Evolutionary conservation across 2,113 vertebrate species (phyloP).

Genomic region (Athene noctua): DNA sequence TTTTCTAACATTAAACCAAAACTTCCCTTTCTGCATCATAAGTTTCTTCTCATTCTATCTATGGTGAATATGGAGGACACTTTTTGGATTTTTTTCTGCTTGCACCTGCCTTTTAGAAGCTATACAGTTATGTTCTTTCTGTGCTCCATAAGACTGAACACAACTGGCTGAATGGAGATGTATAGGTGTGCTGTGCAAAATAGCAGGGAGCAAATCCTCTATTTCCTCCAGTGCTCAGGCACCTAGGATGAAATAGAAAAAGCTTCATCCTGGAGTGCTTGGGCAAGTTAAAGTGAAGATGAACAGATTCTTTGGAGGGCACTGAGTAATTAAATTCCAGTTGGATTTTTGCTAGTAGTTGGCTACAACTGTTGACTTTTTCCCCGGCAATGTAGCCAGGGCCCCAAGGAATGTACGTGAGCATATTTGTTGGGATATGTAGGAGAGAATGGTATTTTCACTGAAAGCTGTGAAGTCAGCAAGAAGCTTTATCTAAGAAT

Average conservation of each 20-base stretch:
- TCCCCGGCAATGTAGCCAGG: background rate
- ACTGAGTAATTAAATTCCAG: background rate
- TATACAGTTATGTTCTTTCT: background rate
- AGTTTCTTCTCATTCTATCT: background rate
- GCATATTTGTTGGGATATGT: background rate
- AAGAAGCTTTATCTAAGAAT: conserved; percentile 40
- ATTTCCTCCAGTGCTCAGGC: background rate
- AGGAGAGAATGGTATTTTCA: background rate
- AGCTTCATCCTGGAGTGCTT: background rate
- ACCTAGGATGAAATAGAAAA: background rate
- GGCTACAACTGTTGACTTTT: background rate
- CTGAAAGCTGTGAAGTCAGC: conserved; percentile 25
- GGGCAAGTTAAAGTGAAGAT: background rate
- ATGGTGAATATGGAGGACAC: background rate
- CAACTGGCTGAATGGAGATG: background rate
- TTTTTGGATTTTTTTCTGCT: background rate
- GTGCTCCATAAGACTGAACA: background rate
- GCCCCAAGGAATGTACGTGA: background rate
- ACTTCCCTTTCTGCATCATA: background rate
- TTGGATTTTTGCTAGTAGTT: background rate
- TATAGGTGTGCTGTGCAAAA: background rate
- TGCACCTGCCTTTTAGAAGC: background rate
- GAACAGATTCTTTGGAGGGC: background rate
- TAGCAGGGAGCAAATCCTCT: background rate
- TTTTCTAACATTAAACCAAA: background rate